phyloP scores from a whole-genome alignment of 2,113 vertebrate genomes.

The Vanacampus margaritifer region DNA sequence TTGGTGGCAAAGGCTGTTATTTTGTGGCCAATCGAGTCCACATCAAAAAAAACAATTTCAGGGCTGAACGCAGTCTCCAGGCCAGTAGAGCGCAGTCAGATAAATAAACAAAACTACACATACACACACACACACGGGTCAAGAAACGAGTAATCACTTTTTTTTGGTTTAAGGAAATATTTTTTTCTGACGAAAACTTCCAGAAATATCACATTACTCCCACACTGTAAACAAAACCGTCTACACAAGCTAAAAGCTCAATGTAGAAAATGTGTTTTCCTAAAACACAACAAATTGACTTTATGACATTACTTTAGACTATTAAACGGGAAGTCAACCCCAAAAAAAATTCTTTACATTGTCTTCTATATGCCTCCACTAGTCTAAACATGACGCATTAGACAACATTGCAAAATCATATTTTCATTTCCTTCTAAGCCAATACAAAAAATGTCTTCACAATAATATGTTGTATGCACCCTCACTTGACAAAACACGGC shows the following conservation, averaged over 20 bases:
- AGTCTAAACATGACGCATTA: no score
- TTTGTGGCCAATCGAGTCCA: constrained; percentile 42
- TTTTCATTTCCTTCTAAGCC: background rate
- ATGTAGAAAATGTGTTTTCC: constrained; percentile 2
- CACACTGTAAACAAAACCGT: constrained; percentile 20
- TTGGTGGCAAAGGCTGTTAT: constrained; percentile 14
- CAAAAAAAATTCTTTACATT: no score
- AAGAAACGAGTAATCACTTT: constrained; percentile 23
- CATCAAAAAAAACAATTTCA: constrained; percentile 43
- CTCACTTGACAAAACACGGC: no score
- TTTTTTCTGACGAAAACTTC: constrained; percentile 12
- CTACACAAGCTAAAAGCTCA: constrained; percentile 12
- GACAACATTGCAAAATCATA: background rate
- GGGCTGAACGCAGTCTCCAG: constrained; percentile 36
- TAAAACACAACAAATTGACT: constrained; percentile 11
- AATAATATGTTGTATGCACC: no score
- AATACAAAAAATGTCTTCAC: no score
- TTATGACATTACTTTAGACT: constrained; percentile 1
- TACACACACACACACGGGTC: constrained; percentile 2
- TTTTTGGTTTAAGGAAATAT: constrained; percentile 11
- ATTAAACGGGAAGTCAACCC: no score
- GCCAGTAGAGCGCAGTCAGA: constrained; percentile 23
- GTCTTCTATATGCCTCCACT: no score
- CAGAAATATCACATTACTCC: constrained; percentile 31
- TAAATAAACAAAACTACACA: constrained; percentile 49